Evolutionary conservation across 2,797 vertebrate genomes (phyloP).

Genomic region (Typhlichthys eigenmanni): DNA sequence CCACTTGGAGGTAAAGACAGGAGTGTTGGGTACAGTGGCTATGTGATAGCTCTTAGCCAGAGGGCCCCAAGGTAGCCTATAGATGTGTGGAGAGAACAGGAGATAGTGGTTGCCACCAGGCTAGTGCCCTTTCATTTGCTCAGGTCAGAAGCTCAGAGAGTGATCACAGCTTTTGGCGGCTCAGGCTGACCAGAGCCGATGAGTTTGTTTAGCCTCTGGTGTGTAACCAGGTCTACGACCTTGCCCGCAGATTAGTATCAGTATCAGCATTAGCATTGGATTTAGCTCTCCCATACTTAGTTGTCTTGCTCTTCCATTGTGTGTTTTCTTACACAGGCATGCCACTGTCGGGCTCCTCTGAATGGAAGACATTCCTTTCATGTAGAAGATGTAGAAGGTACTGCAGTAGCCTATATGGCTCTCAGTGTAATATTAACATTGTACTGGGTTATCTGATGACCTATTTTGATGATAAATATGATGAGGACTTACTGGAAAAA

Average conservation of each 20-base stretch:
- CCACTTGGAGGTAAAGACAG: constrained; percentile 73
- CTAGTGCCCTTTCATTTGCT: constrained; percentile 70
- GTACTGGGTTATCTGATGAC: neutral
- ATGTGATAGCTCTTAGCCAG: constrained; percentile 72
- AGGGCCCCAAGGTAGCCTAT: constrained; percentile 65
- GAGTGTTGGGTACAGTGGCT: constrained; percentile 72
- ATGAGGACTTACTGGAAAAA: neutral
- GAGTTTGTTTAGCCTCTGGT: constrained; percentile 69
- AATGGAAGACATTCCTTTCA: constrained; percentile 29
- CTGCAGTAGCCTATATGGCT: neutral
- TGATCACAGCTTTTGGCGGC: constrained; percentile 70
- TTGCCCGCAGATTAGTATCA: constrained; percentile 81
- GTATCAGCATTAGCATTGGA: constrained; percentile 69
- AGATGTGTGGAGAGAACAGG: constrained; percentile 67
- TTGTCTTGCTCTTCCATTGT: constrained; percentile 53
- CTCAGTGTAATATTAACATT: neutral
- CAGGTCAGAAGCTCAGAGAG: constrained; percentile 73
- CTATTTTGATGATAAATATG: neutral
- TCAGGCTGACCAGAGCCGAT: constrained; percentile 69
- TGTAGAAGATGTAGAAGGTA: neutral
- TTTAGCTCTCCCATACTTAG: constrained; percentile 55
- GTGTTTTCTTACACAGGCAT: constrained; percentile 46
- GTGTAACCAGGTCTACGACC: constrained; percentile 80
- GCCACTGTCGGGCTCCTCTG: constrained; percentile 40
- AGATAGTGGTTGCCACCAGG: constrained; percentile 66